Conservation (phyloP, 2,797 vertebrate species). For the Melanogrammus aeglefinus region DNA sequence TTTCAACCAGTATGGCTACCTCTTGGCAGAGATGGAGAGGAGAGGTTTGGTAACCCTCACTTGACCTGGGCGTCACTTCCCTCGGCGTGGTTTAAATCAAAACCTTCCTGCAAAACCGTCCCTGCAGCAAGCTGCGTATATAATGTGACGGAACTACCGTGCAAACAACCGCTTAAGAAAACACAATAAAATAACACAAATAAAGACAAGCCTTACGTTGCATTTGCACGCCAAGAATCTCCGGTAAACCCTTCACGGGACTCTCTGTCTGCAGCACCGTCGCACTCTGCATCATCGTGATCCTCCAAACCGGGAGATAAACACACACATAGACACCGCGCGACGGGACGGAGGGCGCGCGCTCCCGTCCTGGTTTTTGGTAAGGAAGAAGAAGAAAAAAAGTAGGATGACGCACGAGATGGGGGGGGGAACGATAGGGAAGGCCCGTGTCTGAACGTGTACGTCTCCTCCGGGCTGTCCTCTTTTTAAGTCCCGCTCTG, state of each 20-base stretch:
- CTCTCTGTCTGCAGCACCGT: slow-evolving; percentile 88
- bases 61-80: not conserved
- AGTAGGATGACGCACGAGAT: slow-evolving; percentile 33
- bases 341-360: slow-evolving; percentile 59
- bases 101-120: not conserved
- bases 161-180: slow-evolving; percentile 49
- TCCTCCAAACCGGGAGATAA: slow-evolving; percentile 68
- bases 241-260: slow-evolving; percentile 93
- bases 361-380: slow-evolving; percentile 62
- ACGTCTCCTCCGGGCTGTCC: slow-evolving; percentile 24
- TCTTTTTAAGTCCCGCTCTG: slow-evolving; percentile 22
- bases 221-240: slow-evolving; percentile 95
- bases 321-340: slow-evolving; percentile 69
- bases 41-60: slow-evolving; percentile 14
- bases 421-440: not conserved
- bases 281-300: slow-evolving; percentile 96
- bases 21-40: slow-evolving; percentile 15
- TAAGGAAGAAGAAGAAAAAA: slow-evolving; percentile 16
- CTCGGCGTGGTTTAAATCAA: slow-evolving; percentile 37
- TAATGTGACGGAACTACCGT: slow-evolving; percentile 45
- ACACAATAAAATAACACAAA: slow-evolving; percentile 36
- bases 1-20: not conserved
- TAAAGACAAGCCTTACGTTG: slow-evolving; percentile 85
- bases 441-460: slow-evolving; percentile 8
- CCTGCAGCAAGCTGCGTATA: slow-evolving; percentile 50